Percentiles rank a stretch among this genome's conserved stretches.
Conservation (phyloP, 2,113 vertebrate genomes). For the Malaclemys terrapin region DNA sequence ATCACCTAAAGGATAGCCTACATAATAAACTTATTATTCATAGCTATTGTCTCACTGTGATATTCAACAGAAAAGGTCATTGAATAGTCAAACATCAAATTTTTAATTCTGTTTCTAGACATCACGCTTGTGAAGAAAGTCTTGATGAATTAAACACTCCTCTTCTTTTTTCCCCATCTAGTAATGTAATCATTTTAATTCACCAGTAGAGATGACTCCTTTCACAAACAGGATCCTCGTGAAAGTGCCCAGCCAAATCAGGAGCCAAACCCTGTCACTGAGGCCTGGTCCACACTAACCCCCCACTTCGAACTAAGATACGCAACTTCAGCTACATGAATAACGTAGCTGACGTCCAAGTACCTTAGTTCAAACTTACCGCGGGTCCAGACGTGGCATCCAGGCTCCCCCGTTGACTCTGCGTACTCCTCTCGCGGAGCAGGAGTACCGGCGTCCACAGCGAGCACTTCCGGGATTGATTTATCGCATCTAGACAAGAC, state of each 20-base stretch:
- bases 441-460: too few species aligned
- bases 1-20: background rate
- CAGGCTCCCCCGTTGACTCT: too few species aligned
- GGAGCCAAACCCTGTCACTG: background rate
- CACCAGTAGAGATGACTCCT: background rate
- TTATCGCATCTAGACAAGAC: too few species aligned
- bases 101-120: background rate
- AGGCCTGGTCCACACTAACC: too few species aligned
- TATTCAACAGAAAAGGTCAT: background rate
- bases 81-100: background rate
- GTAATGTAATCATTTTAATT: background rate
- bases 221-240: background rate
- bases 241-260: background rate
- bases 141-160: too few species aligned
- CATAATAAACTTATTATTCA: background rate
- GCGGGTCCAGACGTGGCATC: too few species aligned
- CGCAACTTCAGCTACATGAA: too few species aligned
- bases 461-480: too few species aligned
- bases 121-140: background rate
- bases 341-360: too few species aligned
- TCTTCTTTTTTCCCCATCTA: background rate
- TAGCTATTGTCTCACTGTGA: background rate
- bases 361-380: too few species aligned
- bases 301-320: too few species aligned
- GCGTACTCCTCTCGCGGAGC: too few species aligned